A percentile compares a stretch with the other conserved stretches of the same genome.
These are phyloP conservation scores for Sebastes fasciatus DNA, from an alignment of 2,113 vertebrate genomes.

Conservation along the genomic window DNA sequence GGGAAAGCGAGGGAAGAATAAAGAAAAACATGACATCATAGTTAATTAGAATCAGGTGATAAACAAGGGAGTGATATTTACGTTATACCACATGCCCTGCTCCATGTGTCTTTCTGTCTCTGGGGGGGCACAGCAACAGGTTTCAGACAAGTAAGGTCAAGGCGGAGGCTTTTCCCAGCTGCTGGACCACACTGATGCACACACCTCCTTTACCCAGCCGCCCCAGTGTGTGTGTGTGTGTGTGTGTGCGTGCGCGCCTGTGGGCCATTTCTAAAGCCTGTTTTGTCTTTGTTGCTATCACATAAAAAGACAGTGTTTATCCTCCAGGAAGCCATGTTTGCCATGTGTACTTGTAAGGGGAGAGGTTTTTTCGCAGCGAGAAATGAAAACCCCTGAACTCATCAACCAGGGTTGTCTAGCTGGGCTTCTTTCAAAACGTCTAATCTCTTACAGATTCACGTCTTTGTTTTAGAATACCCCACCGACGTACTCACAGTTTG, in stretches of 20 bases:
- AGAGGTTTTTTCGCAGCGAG: constrained; percentile 48
- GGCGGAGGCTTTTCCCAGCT: constrained; percentile 80
- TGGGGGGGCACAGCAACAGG: constrained; percentile 74
- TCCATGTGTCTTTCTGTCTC: constrained; percentile 76
- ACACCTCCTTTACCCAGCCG: constrained; percentile 30
- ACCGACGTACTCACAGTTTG: constrained; percentile 18
- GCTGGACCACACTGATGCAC: constrained; percentile 77
- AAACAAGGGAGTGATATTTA: constrained; percentile 84
- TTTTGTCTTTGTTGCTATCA: constrained; percentile 72
- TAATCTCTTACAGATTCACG: constrained; percentile 63
- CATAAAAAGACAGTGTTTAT: constrained; percentile 72
- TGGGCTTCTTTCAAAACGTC: constrained; percentile 43
- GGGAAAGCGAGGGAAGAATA: constrained; percentile 58
- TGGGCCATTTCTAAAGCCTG: constrained; percentile 54
- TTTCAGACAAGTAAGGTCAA: constrained; percentile 82
- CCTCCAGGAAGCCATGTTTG: constrained; percentile 63
- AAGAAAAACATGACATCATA: constrained; percentile 82
- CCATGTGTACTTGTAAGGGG: constrained; percentile 70
- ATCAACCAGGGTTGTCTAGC: constrained; percentile 52
- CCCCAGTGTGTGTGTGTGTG: background rate
- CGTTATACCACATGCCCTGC: constrained; percentile 80
- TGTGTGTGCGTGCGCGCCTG: background rate
- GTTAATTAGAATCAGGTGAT: constrained; percentile 86
- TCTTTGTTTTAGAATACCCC: constrained; percentile 19
- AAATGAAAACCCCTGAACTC: constrained; percentile 59